Evolutionary conservation across 2,797 vertebrate genomes (phyloP), one percentile per base, ranked within the genome.

Genomic region (Oophaga sylvatica): DNA sequence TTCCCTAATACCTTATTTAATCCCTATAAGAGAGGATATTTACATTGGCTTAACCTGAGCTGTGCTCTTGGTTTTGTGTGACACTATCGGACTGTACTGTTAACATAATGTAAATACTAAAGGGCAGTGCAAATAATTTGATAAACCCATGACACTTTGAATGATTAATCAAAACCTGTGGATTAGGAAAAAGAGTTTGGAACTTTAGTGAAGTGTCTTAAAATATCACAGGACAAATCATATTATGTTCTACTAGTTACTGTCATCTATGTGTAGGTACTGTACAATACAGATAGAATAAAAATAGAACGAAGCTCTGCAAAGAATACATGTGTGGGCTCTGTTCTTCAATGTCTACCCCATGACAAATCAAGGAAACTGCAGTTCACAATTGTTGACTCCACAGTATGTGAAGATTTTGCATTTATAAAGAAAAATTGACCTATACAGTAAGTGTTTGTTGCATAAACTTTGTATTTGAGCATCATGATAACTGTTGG

Each of bases 311-410:
- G 35, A 3, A 63, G 26, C 75, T 53, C 62, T 76, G 83, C 48
- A 88, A 73, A 57, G 81, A 62, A 85, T 76, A 73, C 53, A 67
- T 17, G 48, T 85, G 83, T 80, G 78, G 83, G 83, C 26, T 81
- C 68, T 65, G 78, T 35, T 53, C 57, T 85, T 67, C 31, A 20
- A 85, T 88, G 26, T 85, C 57, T 65, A 75, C 48, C 68, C 16
- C n/a, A 85, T 68, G 77, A 88, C 77, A 85, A 85, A 85, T 59
- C 82, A 62, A 35, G 70, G 35, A 75, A 26, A 81, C 81, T 73
- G 20, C 35, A 57, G 41, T 53, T 53, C 63, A 13, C 63, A 68
- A 88, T 81, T 80, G 76, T 5, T 73, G 65, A 48, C 57, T 65
- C 29, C 1, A 12, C 15, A 80, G 57, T n/a, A 48, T 60, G 26